Evolutionary conservation across 2,113 vertebrate genomes (phyloP).

Genomic region (Willisornis vidua): DNA sequence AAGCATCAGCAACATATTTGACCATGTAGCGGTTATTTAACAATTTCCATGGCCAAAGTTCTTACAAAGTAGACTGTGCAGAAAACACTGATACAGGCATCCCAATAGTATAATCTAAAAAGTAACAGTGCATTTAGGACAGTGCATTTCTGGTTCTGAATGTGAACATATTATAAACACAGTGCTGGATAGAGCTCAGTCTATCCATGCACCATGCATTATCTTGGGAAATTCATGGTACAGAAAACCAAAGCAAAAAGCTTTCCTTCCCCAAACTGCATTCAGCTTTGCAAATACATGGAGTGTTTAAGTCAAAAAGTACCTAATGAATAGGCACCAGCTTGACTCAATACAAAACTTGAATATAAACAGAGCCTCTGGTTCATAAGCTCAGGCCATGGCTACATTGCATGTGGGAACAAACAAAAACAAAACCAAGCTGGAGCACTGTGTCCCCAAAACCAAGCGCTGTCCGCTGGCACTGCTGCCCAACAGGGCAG

Average conservation of each 20-base stretch:
- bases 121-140: not conserved
- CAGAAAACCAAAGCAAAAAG: not conserved
- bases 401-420: not conserved
- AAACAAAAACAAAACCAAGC: not conserved
- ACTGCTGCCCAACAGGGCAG: not conserved
- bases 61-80: not conserved
- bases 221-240: not conserved
- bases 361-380: not conserved
- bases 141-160: not conserved
- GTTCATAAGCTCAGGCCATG: not conserved
- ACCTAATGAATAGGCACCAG: not conserved
- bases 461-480: not conserved
- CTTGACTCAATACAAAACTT: not conserved
- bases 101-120: not conserved
- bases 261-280: not conserved
- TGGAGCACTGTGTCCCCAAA: rapidly evolving
- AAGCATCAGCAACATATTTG: not conserved
- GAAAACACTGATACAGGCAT: not conserved
- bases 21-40: not conserved
- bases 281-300: not conserved
- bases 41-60: not conserved
- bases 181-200: rapidly evolving
- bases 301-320: not conserved
- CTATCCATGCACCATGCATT: not conserved
- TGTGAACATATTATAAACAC: not conserved